Base-by-base conservation (phyloP, 2,888 invertebrate genomes). In the Gortyna flavago region DNA sequence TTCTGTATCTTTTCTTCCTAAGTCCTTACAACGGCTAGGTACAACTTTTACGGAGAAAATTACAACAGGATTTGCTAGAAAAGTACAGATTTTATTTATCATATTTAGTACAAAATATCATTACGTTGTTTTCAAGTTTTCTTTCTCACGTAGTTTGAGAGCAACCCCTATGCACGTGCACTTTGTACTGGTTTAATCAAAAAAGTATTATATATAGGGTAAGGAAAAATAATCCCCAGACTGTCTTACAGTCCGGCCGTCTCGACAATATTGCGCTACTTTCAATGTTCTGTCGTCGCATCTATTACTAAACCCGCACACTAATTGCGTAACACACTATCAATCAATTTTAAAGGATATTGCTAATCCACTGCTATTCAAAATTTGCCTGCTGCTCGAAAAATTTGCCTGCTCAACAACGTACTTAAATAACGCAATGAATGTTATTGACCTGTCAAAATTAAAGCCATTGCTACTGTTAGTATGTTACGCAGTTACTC, bases 81-180 rank as follows among this genome's bases (percentile, higher is more conserved):
- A 25, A 29, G 71, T 38, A 35, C 21, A 51, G n/a, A 51, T 71
- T 25, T 71, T 70, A 11, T 21, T 41, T 0, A 65, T 16, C 9
- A n/a, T n/a, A 38, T 21, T 66, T 67, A 44, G 11, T 29, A 44
- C 48, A 68, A 9, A 13, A 44, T 44, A 51, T 38, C 7, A 29
- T 72, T 51, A 9, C 21, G 21, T 35, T 44, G 68, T 44, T 44
- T 72, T 70, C 13, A 21, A 21, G 35, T 48, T 35, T 70, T 68
- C 35, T 35, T 35, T 25, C 25, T 54, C 54, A 11, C 25, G 54
- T 54, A 54, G 54, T 54, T 54, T 54, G 16, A 7, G 35, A 29
- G 8, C 18, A 62, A 61, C 65, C 65, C 77, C 32, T 66, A 54
- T 77, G 54, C 65, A 51, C n/a, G 35, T 66, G 44, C n/a, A 16